Evolutionary conservation across 1,140 invertebrate genomes (phyloP).

Genomic region (Manduca sexta): DNA sequence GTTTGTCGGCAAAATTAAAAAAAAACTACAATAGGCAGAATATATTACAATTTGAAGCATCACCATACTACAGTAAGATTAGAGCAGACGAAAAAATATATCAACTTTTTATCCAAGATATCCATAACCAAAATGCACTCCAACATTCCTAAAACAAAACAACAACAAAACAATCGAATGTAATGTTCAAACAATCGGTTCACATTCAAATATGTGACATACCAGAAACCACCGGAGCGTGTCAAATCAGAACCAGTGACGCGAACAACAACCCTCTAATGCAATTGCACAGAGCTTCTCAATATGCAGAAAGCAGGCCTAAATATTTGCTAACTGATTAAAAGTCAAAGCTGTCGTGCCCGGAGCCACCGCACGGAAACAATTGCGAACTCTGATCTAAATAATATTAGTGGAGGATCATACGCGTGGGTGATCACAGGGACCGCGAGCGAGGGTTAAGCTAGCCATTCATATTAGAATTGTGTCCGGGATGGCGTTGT

Average conservation of each 20-base stretch:
- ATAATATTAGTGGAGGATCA: conserved; percentile 53
- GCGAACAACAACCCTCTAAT: conserved; percentile 37
- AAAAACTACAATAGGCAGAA: no score
- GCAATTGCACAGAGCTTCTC: conserved; percentile 56
- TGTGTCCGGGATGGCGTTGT: no score
- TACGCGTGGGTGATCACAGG: conserved; percentile 44
- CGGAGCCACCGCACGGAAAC: conserved; percentile 39
- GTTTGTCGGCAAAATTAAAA: no score
- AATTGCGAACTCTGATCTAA: conserved; percentile 33
- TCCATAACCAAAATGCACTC: no score
- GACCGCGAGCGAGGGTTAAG: conserved; percentile 7
- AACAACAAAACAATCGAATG: background rate
- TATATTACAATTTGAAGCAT: no score
- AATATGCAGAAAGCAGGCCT: conserved; percentile 40
- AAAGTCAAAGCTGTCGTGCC: conserved; percentile 61
- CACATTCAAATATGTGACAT: conserved; percentile 28
- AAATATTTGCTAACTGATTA: conserved; percentile 62
- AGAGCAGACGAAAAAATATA: no score
- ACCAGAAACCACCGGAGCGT: conserved; percentile 23
- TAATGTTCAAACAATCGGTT: background rate
- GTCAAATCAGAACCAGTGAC: conserved; percentile 18
- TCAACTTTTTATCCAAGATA: no score
- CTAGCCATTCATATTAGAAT: no score
- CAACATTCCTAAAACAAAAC: background rate
- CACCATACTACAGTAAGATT: no score